A percentile compares a stretch with the other conserved stretches of the same genome.
Conservation (phyloP, 1,140 invertebrate genomes). For the Augochlora pura region DNA sequence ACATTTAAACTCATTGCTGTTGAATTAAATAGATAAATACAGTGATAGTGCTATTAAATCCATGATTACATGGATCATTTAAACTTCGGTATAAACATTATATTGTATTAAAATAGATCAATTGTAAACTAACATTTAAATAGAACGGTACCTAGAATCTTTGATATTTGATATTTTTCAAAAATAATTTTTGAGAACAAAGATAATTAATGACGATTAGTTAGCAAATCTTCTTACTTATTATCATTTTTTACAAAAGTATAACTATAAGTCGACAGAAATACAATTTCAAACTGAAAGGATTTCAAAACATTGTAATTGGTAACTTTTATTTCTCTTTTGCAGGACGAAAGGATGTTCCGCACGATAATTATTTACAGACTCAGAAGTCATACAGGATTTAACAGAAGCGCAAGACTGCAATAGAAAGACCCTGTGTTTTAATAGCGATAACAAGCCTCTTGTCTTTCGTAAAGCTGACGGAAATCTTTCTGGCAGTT, state of each 20-base stretch:
- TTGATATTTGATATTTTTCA: not conserved
- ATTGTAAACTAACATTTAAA: not conserved
- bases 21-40: too few species aligned
- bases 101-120: not conserved
- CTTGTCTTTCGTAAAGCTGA: not conserved
- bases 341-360: too few species aligned
- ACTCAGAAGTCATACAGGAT: not conserved
- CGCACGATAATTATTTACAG: not conserved
- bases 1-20: not conserved
- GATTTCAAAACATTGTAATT: too few species aligned
- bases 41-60: too few species aligned
- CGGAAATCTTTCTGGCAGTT: not conserved
- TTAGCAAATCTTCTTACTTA: too few species aligned
- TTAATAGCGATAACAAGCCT: not conserved
- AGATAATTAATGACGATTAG: too few species aligned
- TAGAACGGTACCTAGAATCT: not conserved
- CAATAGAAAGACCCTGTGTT: not conserved
- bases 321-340: too few species aligned
- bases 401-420: not conserved
- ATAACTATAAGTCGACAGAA: too few species aligned
- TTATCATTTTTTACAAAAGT: too few species aligned
- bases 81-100: too few species aligned
- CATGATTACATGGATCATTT: too few species aligned
- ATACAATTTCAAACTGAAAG: too few species aligned
- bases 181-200: not conserved